Conservation (phyloP, 2,888 invertebrate genomes). For the Hermodice carunculata region DNA sequence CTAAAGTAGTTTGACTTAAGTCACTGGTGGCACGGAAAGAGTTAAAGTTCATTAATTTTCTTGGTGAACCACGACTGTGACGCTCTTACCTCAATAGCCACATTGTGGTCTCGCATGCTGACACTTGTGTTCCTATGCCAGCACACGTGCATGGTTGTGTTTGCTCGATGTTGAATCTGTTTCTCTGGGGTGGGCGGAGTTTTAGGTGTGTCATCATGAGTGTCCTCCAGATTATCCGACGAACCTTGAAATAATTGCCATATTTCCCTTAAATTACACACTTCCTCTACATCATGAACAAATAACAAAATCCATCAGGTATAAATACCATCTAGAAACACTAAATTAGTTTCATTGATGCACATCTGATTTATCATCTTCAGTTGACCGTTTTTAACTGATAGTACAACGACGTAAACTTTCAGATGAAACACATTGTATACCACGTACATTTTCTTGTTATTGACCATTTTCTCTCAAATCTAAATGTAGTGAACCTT, state of each 20-base stretch:
- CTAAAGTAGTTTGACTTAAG: no score
- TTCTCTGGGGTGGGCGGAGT: conserved; percentile 57
- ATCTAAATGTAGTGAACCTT: no score
- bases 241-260: conserved; percentile 53
- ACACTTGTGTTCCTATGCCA: conserved; percentile 95
- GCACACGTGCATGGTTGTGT: conserved; percentile 88
- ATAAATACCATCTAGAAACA: not conserved
- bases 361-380: no score
- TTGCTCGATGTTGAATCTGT: conserved; percentile 68
- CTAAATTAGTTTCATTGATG: no score
- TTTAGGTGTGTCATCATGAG: conserved; percentile 32
- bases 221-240: conserved; percentile 64
- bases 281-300: not conserved
- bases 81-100: conserved; percentile 78
- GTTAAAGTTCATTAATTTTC: no score
- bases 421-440: no score
- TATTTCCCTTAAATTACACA: not conserved
- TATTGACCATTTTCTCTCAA: no score
- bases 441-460: no score
- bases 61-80: no score
- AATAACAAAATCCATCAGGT: not conserved
- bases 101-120: conserved; percentile 80
- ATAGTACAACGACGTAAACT: no score
- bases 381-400: no score
- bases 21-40: no score